Evolutionary conservation across 2,113 vertebrate genomes (phyloP).

Genomic region (Tichodroma muraria): DNA sequence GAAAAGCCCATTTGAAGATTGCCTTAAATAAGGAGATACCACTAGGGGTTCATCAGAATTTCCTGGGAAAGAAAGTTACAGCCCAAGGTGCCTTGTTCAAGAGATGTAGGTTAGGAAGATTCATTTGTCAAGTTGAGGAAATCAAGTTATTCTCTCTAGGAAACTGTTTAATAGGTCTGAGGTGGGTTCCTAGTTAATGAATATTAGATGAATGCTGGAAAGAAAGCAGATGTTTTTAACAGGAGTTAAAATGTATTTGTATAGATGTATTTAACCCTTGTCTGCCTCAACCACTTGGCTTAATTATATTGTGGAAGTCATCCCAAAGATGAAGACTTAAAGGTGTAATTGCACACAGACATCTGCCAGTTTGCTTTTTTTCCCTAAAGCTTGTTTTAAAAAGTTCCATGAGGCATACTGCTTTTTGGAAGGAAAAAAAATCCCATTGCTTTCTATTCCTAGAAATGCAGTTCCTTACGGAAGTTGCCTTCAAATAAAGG

Average conservation of each 20-base stretch:
- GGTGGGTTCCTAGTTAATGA: background rate
- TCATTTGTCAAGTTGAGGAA: background rate
- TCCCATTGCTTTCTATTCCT: background rate
- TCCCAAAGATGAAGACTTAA: background rate
- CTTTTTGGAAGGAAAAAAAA: background rate
- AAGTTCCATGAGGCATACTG: background rate
- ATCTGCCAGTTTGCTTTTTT: background rate
- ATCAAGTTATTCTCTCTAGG: background rate
- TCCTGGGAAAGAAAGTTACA: background rate
- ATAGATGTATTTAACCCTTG: background rate
- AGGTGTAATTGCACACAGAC: background rate
- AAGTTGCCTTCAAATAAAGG: background rate
- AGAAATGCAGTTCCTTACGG: background rate
- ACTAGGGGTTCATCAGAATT: background rate
- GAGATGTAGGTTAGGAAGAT: background rate
- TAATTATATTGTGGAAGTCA: background rate
- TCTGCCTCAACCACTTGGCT: background rate
- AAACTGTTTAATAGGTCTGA: background rate
- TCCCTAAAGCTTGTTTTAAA: background rate
- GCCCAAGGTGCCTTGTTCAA: background rate
- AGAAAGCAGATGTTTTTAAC: background rate
- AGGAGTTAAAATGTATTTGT: no score
- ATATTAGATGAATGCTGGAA: background rate
- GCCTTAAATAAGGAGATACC: background rate
- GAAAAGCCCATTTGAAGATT: background rate